phyloP scores from a whole-genome alignment of 2,113 vertebrate species.

The Oryzias javanicus region DNA sequence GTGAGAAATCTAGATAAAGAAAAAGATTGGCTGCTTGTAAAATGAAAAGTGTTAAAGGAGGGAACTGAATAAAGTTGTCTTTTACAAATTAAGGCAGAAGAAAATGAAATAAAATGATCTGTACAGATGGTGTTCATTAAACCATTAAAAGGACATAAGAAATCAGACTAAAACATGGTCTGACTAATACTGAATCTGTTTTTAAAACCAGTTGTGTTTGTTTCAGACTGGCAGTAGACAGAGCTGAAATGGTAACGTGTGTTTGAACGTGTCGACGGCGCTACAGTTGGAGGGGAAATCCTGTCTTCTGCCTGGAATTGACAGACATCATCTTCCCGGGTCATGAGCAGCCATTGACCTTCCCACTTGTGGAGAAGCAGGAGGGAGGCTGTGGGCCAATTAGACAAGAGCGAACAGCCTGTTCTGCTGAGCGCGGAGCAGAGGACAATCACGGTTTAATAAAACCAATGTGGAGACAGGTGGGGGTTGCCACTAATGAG shows the following conservation, averaged over 20 bases:
- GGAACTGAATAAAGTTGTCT: too few relatives aligned
- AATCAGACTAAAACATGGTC: too few relatives aligned
- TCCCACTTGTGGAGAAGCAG: conserved; percentile 55
- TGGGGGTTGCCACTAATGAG: conserved; percentile 65
- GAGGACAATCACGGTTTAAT: conserved; percentile 64
- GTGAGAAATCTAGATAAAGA: too few relatives aligned
- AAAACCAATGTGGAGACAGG: conserved; percentile 55
- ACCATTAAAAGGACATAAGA: too few relatives aligned
- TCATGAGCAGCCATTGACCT: conserved; percentile 69
- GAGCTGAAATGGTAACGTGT: not conserved
- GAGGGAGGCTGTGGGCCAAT: conserved; percentile 52
- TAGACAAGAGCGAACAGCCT: conserved; percentile 57
- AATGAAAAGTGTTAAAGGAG: too few relatives aligned
- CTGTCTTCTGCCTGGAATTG: conserved; percentile 40
- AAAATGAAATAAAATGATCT: too few relatives aligned
- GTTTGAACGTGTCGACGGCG: not conserved
- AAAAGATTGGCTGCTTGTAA: too few relatives aligned
- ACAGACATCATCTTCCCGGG: conserved; percentile 49
- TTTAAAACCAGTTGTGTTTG: too few relatives aligned
- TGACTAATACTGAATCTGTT: too few relatives aligned
- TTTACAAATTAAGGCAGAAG: too few relatives aligned
- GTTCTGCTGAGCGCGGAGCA: conserved; percentile 38
- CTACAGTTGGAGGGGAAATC: conserved; percentile 5
- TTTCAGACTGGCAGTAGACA: not conserved
- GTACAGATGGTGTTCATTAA: too few relatives aligned